phyloP scores from a whole-genome alignment of 1,140 invertebrate species.

The Drosophila lowei region DNA sequence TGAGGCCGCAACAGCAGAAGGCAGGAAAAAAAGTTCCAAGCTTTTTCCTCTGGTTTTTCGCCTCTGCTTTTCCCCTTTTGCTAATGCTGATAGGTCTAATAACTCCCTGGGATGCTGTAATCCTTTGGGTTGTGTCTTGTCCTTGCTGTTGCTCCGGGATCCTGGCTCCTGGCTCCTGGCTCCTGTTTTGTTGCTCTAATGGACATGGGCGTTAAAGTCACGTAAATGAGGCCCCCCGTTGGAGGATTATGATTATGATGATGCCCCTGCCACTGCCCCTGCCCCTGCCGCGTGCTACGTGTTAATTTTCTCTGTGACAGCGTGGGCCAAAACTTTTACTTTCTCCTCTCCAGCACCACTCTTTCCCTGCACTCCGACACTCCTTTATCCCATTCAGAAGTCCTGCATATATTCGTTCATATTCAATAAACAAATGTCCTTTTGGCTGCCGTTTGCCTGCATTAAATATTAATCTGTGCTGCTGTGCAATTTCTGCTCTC shows the following conservation, averaged over 20 bases:
- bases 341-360: not conserved
- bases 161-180: not conserved
- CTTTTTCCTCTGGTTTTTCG: constrained; percentile 28
- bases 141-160: constrained; percentile 4
- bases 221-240: constrained; percentile 65
- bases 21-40: constrained; percentile 55
- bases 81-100: constrained; percentile 76
- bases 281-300: constrained; percentile 41
- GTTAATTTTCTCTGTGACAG: constrained; percentile 71
- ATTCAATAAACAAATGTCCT: constrained; percentile 66
- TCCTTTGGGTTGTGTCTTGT: constrained; percentile 66
- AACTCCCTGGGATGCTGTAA: constrained; percentile 73
- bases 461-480: constrained; percentile 78
- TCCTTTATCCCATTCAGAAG: not conserved
- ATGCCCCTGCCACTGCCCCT: constrained; percentile 21
- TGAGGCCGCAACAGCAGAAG: constrained; percentile 64
- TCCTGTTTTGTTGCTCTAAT: constrained; percentile 52
- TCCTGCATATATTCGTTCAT: constrained; percentile 54
- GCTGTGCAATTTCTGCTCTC: constrained; percentile 51
- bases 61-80: constrained; percentile 16
- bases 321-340: constrained; percentile 34
- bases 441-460: constrained; percentile 44
- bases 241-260: constrained; percentile 62
- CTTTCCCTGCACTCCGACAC: no score
- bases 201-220: constrained; percentile 62